Base-by-base conservation (phyloP, 2,888 invertebrate genomes). In the Dasysyrphus albostriatus region DNA sequence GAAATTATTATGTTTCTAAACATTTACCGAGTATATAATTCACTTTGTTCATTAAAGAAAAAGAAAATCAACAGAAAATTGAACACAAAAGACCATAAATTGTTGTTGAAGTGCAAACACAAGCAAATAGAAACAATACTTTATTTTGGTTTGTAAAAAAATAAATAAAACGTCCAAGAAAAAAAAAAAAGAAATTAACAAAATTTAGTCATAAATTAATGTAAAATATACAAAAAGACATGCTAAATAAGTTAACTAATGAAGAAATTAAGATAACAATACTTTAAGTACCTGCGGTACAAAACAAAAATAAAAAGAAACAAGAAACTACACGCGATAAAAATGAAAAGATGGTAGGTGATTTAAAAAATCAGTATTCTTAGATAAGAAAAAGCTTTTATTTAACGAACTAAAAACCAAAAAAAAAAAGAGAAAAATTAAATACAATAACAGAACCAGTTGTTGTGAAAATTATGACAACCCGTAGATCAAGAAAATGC, bases 221-320 rank as follows among this genome's bases (percentile, higher is more conserved):
- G 32, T 63, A 19, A 49, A 75, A 67, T 59, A 67, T 44, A 65
- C 70, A 59, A 76, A 70, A 12, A 2, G 0, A 12, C 56, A 63
- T 76, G 82, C 47, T 65, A 54, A 83, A 83, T 69, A 61, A 69
- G 54, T 83, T 47, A 61, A 61, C 58, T 74, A 75, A 79, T 74
- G 69, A 83, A 75, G 83, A 79, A 70, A 69, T 70, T 83, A 79
- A 75, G 83, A 83, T 83, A 83, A 39, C 56, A 65, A 44, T 67
- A 54, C 69, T 54, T 69, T 42, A 69, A 54, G 69, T 69, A 69
- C 54, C 69, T 29, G 24, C 12, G 49, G 29, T 29, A 65, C 16
- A 47, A 37, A 5, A 37, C 14, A 67, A 37, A 51, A 67, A 47
- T 5, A 65, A 49, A 37, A 39, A 39, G 1, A 19, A n/a, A 34